Conservation (phyloP, 2,888 invertebrate species). For the Formica aserva region DNA sequence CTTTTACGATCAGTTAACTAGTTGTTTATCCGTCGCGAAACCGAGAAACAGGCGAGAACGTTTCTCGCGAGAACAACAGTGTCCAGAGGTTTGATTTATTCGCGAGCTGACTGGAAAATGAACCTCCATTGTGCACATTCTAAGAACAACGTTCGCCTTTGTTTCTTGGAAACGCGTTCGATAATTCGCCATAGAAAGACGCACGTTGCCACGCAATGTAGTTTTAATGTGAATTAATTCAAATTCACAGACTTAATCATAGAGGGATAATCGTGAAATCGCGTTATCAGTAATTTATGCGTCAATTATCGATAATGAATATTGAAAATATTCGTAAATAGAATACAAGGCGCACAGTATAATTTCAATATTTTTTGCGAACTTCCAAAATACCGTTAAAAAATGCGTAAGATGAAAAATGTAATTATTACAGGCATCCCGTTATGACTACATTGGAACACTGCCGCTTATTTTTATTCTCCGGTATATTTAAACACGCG, state of each 20-base stretch:
- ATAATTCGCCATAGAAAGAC: not conserved
- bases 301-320: not conserved
- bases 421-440: slow-evolving; percentile 17
- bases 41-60: slow-evolving; percentile 18
- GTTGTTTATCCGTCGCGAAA: slow-evolving; percentile 61
- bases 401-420: slow-evolving; percentile 21
- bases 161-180: not conserved
- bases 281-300: not conserved
- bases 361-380: slow-evolving; percentile 20
- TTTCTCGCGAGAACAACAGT: slow-evolving; percentile 14
- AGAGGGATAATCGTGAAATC: not conserved
- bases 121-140: slow-evolving; percentile 27
- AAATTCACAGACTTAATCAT: not conserved
- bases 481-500: slow-evolving; percentile 36
- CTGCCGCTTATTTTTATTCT: not conserved
- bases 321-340: not conserved
- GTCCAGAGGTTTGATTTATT: slow-evolving; percentile 41
- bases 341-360: not conserved
- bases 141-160: slow-evolving; percentile 20
- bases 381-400: slow-evolving; percentile 11
- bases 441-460: not conserved
- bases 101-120: slow-evolving; percentile 25
- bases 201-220: not conserved
- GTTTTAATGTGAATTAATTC: slow-evolving; percentile 2
- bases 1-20: slow-evolving; percentile 69